These are phyloP conservation scores for Drosophila greeni DNA, from an alignment of 2,888 invertebrate species.

Conservation along the genomic window DNA sequence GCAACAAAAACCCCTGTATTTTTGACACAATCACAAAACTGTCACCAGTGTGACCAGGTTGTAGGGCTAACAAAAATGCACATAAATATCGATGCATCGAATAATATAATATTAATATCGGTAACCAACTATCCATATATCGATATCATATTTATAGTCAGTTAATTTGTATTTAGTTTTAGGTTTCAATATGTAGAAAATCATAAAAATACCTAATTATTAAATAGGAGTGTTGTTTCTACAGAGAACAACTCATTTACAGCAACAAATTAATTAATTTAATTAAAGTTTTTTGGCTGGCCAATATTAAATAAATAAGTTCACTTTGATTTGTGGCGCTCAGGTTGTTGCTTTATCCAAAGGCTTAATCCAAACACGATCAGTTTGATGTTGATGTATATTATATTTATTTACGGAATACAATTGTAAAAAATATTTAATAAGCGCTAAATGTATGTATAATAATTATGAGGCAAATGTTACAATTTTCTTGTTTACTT, in stretches of 20 bases:
- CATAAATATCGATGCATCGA: neutral
- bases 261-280: too few relatives aligned
- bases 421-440: conserved; percentile 64
- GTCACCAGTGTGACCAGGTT: conserved; percentile 15
- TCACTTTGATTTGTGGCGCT: too few relatives aligned
- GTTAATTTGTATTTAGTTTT: neutral
- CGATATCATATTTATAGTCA: neutral
- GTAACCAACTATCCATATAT: neutral
- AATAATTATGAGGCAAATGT: conserved; percentile 66
- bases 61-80: neutral
- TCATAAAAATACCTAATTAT: too few relatives aligned
- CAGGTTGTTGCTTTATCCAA: too few relatives aligned
- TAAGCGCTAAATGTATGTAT: conserved; percentile 55
- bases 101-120: neutral
- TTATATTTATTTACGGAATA: conserved; percentile 56
- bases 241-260: too few relatives aligned
- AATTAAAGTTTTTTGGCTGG: too few relatives aligned
- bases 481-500: conserved; percentile 40
- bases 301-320: too few relatives aligned
- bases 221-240: too few relatives aligned
- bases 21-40: conserved; percentile 68
- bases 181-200: neutral
- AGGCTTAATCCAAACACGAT: neutral
- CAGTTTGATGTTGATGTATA: conserved; percentile 28
- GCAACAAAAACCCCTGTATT: conserved; percentile 60